Evolutionary conservation across 2,113 vertebrate genomes (phyloP), one percentile per base, ranked within the genome.

Genomic region (Todiramphus saurophagus): DNA sequence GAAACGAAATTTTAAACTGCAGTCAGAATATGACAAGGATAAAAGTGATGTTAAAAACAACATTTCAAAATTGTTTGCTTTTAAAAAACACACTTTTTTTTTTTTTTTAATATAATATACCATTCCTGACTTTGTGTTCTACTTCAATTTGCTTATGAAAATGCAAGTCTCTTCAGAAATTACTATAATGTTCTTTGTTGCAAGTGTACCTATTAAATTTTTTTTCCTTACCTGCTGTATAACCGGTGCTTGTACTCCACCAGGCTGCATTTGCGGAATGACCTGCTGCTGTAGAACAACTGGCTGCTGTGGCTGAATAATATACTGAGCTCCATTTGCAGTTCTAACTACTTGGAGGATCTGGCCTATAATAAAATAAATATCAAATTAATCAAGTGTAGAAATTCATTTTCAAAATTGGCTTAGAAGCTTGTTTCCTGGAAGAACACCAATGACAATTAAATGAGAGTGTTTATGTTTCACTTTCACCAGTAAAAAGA

Each of bases 261-360:
- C 99, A 35, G 99, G 98, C 94, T 99, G 99, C 99, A 99, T 99
- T 88, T 99, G 98, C 8, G 98, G 98, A 95, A 99, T 98, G 68
- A 99, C 98, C 78, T 99, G 99, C 92, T 99, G 99, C 97, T 99
- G 99, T 60, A 99, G 96, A 92, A 99, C 98, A 95, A 99, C 99
- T 81, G 98, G 98, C 96, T 99, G 99, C 97, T 99, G 99, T 8
- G 99, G 99, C 5, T 99, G 99, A 96, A 99, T 98, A 93, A 99
- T 98, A 95, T 99, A 99, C 95, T 99, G 99, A 93, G 99, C 97
- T 85, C 99, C 99, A 43, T 99, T 99, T 77, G 99, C 97, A 86
- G 98, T 98, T 90, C 99, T 98, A 84, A 99, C 98, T 97, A 99
- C 98, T 97, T 99, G 99, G 93, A 99, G 97, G 95, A 99, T 98